phyloP scores from a whole-genome alignment of 2,113 vertebrate species.

The Theropithecus gelada region DNA sequence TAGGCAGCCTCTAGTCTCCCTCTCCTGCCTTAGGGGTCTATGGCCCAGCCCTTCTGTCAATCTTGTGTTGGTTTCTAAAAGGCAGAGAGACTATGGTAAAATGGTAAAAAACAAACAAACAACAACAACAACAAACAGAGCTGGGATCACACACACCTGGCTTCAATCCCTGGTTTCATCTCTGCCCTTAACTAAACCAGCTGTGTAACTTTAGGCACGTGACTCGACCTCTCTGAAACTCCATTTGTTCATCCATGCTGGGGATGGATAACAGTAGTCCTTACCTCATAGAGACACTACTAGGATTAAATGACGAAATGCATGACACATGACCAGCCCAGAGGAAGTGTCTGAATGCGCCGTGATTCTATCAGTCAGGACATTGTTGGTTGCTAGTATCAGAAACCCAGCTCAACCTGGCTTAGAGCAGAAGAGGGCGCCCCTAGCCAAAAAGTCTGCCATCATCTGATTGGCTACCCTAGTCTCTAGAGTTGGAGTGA shows the following conservation, averaged over 20 bases:
- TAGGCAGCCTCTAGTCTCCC: background rate
- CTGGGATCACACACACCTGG: background rate
- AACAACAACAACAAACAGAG: no score
- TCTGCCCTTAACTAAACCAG: background rate
- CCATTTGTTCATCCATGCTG: conserved; percentile 40
- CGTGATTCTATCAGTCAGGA: background rate
- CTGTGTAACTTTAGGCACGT: conserved; percentile 30
- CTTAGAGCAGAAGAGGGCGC: background rate
- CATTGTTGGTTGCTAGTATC: background rate
- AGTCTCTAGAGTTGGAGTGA: background rate
- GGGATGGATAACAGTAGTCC: background rate
- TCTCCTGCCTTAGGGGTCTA: background rate
- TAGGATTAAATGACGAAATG: background rate
- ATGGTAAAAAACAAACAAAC: background rate
- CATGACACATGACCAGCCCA: background rate
- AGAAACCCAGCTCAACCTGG: background rate
- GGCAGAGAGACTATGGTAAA: background rate
- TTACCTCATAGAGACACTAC: background rate
- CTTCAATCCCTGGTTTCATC: background rate
- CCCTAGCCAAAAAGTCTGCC: no score
- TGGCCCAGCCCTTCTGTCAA: background rate
- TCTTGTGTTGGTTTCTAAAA: background rate
- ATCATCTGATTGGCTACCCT: background rate
- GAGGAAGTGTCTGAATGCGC: background rate
- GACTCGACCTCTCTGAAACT: background rate